Evolutionary conservation across 2,113 vertebrate genomes (phyloP).

Genomic region (Rana temporaria): DNA sequence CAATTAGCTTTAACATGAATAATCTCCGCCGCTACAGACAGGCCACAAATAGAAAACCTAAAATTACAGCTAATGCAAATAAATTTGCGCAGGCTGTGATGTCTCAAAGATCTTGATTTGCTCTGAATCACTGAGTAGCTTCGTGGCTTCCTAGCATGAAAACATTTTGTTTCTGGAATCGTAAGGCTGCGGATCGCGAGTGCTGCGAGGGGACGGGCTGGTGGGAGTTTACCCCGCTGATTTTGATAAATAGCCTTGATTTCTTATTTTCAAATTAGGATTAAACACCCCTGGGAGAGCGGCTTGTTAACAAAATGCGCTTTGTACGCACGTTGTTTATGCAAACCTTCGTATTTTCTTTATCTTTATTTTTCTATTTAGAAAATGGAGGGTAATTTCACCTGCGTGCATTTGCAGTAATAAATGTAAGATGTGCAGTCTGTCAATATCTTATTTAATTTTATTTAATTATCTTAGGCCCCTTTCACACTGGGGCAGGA

Average conservation of each 20-base stretch:
- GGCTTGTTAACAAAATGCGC: conserved; percentile 21
- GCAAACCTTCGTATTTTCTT: conserved; percentile 7
- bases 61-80: conserved; percentile 56
- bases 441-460: too few species aligned
- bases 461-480: too few species aligned
- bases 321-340: conserved; percentile 28
- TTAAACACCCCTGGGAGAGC: conserved; percentile 26
- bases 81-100: conserved; percentile 49
- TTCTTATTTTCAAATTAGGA: conserved; percentile 47
- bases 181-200: not conserved
- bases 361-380: not conserved
- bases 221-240: conserved; percentile 36
- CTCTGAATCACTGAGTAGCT: conserved; percentile 32
- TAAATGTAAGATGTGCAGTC: too few species aligned
- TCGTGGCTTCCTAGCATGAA: not conserved
- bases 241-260: conserved; percentile 44
- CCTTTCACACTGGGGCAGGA: too few species aligned
- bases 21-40: conserved; percentile 44
- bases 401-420: too few species aligned
- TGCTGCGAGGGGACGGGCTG: conserved; percentile 4
- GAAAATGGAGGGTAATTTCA: too few species aligned
- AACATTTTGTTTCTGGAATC: conserved; percentile 23
- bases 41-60: conserved; percentile 52
- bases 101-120: conserved; percentile 54
- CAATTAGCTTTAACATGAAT: conserved; percentile 52